Evolutionary conservation across 2,888 invertebrate species (phyloP).

Genomic region (Napeogenes inachia): DNA sequence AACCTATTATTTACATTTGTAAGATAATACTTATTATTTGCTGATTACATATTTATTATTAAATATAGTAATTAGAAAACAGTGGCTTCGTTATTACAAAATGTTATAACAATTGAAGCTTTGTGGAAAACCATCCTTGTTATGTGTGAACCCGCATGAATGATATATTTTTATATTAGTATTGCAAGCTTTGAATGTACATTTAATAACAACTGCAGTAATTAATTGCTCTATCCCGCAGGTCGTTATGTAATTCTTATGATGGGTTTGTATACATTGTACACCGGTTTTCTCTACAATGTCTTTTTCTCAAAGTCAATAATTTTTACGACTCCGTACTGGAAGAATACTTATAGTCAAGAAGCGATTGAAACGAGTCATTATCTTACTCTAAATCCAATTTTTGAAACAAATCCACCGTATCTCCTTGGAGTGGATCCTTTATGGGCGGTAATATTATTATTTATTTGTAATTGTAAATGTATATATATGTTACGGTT

Average conservation of each 20-base stretch:
- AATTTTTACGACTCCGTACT: constrained; percentile 86
- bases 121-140: not conserved
- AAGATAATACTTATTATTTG: too few relatives aligned
- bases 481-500: too few relatives aligned
- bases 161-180: too few relatives aligned
- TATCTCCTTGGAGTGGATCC: constrained; percentile 91
- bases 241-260: constrained; percentile 97
- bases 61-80: too few relatives aligned
- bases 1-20: too few relatives aligned
- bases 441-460: constrained; percentile 77
- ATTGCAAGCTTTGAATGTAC: not conserved
- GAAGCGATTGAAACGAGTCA: constrained; percentile 27
- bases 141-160: too few relatives aligned
- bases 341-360: constrained; percentile 70
- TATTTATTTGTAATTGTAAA: too few relatives aligned
- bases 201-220: not conserved
- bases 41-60: too few relatives aligned
- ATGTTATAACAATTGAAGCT: too few relatives aligned
- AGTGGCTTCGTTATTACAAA: too few relatives aligned
- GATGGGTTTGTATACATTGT: constrained; percentile 96
- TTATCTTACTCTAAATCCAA: constrained; percentile 79
- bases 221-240: constrained; percentile 32
- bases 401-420: constrained; percentile 73
- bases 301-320: constrained; percentile 94
- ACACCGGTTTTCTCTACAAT: constrained; percentile 97